A percentile compares a stretch with the other conserved stretches of the same genome.
These are phyloP conservation scores for Sciurus niger DNA, from an alignment of 2,113 vertebrate species.

Conservation along the genomic window DNA sequence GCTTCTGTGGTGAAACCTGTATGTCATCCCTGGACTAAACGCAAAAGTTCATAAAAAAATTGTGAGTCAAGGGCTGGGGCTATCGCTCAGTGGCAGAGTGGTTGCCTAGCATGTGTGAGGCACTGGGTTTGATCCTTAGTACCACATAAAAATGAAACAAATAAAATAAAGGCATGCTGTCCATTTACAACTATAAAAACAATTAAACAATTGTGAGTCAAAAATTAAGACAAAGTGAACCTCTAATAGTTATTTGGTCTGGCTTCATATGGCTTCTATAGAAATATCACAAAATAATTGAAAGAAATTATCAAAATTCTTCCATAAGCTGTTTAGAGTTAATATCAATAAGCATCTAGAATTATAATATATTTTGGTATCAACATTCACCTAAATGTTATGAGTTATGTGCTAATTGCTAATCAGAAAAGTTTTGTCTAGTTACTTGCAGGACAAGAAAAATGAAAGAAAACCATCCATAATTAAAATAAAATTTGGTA, in stretches of 20 bases:
- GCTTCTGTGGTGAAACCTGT: not conserved
- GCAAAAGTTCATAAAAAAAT: conserved; percentile 52
- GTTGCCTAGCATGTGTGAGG: too few relatives aligned
- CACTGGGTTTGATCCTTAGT: too few relatives aligned
- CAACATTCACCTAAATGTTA: conserved; percentile 41
- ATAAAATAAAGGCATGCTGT: too few relatives aligned
- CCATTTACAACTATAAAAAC: too few relatives aligned
- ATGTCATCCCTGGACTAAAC: not conserved
- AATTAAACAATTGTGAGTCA: not conserved
- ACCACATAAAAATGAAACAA: too few relatives aligned
- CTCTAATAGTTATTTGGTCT: not conserved
- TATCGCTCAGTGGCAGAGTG: too few relatives aligned
- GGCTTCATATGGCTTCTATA: conserved; percentile 15
- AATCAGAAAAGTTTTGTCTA: conserved; percentile 15
- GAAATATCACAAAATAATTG: not conserved
- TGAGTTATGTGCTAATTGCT: not conserved
- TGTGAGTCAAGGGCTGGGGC: not conserved
- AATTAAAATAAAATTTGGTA: conserved; percentile 55
- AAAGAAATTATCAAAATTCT: conserved; percentile 41
- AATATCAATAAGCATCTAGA: not conserved
- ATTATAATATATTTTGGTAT: conserved; percentile 53
- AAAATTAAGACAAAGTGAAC: conserved; percentile 46
- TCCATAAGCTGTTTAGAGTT: conserved; percentile 5
- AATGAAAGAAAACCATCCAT: not conserved
- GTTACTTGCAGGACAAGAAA: conserved; percentile 39